Percentiles rank a stretch among this genome's conserved stretches.
These are phyloP conservation scores for Stenopsyche tienmushanensis DNA, from an alignment of 1,140 invertebrate genomes.

Conservation along the genomic window DNA sequence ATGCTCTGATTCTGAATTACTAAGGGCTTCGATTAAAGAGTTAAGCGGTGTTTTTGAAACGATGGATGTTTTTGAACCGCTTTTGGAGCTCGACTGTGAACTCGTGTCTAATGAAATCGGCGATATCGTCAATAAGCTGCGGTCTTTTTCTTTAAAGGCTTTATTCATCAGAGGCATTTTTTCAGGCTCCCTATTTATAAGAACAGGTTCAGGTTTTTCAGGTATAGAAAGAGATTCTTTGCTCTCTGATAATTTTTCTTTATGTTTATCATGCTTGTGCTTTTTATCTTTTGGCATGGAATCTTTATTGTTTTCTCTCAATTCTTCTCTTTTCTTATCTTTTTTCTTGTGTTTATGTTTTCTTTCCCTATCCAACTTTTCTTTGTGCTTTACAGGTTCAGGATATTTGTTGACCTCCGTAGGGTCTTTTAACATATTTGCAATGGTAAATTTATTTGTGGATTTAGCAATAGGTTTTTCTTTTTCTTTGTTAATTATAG, in stretches of 20 bases:
- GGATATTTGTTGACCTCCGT: slow-evolving; percentile 45
- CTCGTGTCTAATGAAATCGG: slow-evolving; percentile 55
- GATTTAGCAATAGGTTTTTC: slow-evolving; percentile 51
- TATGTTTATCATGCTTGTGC: slow-evolving; percentile 60
- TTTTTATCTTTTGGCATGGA: slow-evolving; percentile 57
- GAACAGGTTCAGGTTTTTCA: slow-evolving; percentile 47
- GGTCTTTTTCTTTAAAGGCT: slow-evolving; percentile 46
- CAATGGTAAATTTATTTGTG: slow-evolving; percentile 52
- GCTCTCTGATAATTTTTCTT: slow-evolving; percentile 52
- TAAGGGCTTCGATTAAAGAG: slow-evolving; percentile 31
- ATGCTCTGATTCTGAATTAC: slow-evolving; percentile 24
- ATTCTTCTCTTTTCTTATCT: slow-evolving; percentile 56
- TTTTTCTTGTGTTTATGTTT: slow-evolving; percentile 58
- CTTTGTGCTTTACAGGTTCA: slow-evolving; percentile 52
- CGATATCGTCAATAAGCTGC: slow-evolving; percentile 49
- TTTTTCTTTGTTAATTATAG: slow-evolving; percentile 45
- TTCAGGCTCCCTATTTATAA: slow-evolving; percentile 26
- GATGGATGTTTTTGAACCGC: slow-evolving; percentile 27
- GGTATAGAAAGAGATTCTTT: slow-evolving; percentile 45
- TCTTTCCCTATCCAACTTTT: slow-evolving; percentile 52
- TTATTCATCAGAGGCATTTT: too few species aligned
- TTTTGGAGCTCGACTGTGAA: slow-evolving; percentile 53
- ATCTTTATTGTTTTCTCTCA: slow-evolving; percentile 58
- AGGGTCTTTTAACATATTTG: slow-evolving; percentile 53
- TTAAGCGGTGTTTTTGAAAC: slow-evolving; percentile 21